Conservation (phyloP, 2,797 vertebrate species). For the Lepilemur ruficaudatus region DNA sequence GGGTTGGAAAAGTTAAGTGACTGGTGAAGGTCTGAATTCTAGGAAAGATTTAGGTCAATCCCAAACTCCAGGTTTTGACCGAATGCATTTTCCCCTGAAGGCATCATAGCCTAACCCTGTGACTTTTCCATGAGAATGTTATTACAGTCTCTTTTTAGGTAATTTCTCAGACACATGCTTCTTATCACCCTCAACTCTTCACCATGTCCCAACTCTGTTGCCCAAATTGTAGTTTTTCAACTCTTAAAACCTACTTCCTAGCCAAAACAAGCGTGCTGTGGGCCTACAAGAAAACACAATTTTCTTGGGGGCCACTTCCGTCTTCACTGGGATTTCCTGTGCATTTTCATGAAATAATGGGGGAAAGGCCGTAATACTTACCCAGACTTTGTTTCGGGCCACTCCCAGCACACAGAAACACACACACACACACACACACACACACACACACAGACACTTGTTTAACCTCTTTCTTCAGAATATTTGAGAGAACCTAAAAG, state of each 20-base stretch:
- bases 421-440: not conserved
- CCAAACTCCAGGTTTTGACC: not conserved
- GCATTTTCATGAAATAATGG: not conserved
- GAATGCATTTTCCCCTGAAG: fast-evolving
- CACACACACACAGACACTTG: not conserved
- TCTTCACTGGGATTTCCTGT: not conserved
- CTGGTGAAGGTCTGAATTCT: not conserved
- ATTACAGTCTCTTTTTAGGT: not conserved
- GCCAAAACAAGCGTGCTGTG: not conserved
- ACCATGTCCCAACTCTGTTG: not conserved
- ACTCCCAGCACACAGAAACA: not conserved
- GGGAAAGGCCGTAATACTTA: too few species aligned
- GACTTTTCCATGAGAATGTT: not conserved
- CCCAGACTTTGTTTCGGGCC: not conserved
- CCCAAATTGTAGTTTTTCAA: not conserved
- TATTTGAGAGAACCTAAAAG: not conserved
- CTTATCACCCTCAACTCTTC: not conserved
- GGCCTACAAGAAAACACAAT: not conserved
- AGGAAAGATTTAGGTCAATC: not conserved
- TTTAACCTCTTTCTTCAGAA: not conserved
- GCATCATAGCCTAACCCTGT: too few species aligned
- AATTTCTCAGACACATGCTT: not conserved
- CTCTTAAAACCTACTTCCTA: not conserved
- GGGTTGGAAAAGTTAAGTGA: not conserved
- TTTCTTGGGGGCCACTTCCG: not conserved